Evolutionary conservation across 2,888 invertebrate genomes (phyloP).

Genomic region (Bimastos eiseni): DNA sequence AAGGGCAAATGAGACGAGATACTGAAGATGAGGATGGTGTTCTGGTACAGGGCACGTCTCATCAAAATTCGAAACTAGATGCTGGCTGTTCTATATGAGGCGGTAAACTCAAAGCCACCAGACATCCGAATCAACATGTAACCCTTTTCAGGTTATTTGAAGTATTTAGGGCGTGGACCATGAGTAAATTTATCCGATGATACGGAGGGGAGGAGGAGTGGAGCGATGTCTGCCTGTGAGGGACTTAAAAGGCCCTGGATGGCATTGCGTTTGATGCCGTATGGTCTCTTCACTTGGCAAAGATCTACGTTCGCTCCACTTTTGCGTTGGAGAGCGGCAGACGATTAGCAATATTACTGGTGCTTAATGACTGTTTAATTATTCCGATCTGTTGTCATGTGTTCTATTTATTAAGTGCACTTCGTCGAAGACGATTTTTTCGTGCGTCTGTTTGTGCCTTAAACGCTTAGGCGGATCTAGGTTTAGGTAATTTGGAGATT

Average conservation of each 20-base stretch:
- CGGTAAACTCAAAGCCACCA: not conserved
- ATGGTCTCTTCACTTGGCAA: not conserved
- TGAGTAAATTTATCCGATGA: slow-evolving; percentile 5
- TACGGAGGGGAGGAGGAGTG: not conserved
- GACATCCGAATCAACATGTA: not conserved
- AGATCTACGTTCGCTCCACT: not conserved
- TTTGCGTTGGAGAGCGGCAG: not conserved
- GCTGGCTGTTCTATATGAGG: not conserved
- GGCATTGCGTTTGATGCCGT: not conserved
- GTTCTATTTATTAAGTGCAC: not conserved
- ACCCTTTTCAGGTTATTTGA: slow-evolving; percentile 3
- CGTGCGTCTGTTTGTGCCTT: not conserved
- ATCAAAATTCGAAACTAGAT: not conserved
- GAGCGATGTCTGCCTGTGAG: not conserved
- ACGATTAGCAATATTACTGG: not conserved
- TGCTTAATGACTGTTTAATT: slow-evolving; percentile 9
- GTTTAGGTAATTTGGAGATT: not conserved
- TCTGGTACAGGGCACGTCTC: slow-evolving; percentile 4
- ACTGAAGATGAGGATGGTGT: not conserved
- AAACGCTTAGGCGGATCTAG: not conserved
- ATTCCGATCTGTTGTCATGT: not conserved
- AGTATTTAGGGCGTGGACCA: not conserved
- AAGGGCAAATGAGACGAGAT: slow-evolving; percentile 13
- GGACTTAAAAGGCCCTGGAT: not conserved
- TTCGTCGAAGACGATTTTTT: not conserved